Evolutionary conservation across 2,888 invertebrate genomes (phyloP).

Genomic region (Druceiella hillmani): DNA sequence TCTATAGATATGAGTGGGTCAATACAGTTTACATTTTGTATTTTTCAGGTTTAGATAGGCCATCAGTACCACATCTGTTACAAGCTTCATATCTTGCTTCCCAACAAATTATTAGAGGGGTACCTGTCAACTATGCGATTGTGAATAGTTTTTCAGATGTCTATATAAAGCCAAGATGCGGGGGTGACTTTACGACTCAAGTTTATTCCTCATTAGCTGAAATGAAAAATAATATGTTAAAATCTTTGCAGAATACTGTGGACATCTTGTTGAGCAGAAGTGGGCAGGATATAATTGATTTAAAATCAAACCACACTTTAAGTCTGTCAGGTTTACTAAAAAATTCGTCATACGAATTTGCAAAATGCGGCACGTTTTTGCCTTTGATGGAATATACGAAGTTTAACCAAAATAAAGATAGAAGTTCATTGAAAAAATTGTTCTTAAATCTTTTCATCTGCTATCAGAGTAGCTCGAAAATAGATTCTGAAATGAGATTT

Average conservation of each 20-base stretch:
- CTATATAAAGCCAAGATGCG: constrained; percentile 54
- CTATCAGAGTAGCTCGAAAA: too few species aligned
- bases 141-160: constrained; percentile 57
- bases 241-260: constrained; percentile 30
- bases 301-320: constrained; percentile 33
- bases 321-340: constrained; percentile 44
- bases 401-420: background rate
- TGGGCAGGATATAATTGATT: too few species aligned
- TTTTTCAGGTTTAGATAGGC: constrained; percentile 52
- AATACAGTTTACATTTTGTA: constrained; percentile 1
- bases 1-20: constrained; percentile 9
- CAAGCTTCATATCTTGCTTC: constrained; percentile 58
- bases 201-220: constrained; percentile 41
- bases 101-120: constrained; percentile 60
- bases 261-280: constrained; percentile 19
- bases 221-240: constrained; percentile 46
- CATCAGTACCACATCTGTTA: constrained; percentile 58
- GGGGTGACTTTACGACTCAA: constrained; percentile 35
- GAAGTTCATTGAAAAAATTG: constrained; percentile 14
- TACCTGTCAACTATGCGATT: constrained; percentile 50
- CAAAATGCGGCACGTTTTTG: constrained; percentile 51
- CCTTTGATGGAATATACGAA: constrained; percentile 26
- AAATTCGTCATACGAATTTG: constrained; percentile 45
- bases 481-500: too few species aligned
- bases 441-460: too few species aligned